Evolutionary conservation across 2,797 vertebrate species (phyloP).

Genomic region (Parambassis ranga): DNA sequence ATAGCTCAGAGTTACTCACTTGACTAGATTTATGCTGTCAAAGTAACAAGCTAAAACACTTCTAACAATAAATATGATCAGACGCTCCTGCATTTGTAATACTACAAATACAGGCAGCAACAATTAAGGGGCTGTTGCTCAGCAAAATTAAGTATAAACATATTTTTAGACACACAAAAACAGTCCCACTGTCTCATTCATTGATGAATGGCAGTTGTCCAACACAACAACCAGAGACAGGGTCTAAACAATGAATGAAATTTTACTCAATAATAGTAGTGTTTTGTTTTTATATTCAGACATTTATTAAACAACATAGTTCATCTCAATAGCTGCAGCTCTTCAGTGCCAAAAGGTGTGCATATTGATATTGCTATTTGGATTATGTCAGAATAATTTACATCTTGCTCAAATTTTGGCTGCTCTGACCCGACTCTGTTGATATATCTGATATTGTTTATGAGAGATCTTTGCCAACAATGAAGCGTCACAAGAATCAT

Average conservation of each 20-base stretch:
- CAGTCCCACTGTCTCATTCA: not conserved
- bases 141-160: not conserved
- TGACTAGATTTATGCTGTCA: slow-evolving; percentile 15
- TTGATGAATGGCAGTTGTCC: not conserved
- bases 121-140: no score
- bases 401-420: not conserved
- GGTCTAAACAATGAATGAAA: not conserved
- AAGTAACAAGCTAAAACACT: slow-evolving; percentile 27
- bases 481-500: not conserved
- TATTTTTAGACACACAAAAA: not conserved
- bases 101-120: no score
- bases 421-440: no score
- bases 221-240: not conserved
- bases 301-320: not conserved
- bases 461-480: no score
- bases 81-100: not conserved
- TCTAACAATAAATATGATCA: not conserved
- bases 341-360: no score
- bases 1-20: slow-evolving; percentile 9
- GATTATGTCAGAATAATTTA: not conserved
- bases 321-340: no score
- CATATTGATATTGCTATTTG: no score
- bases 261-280: not conserved
- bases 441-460: no score
- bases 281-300: not conserved